Evolutionary conservation across 1,140 invertebrate genomes (phyloP), one percentile per base, ranked within the genome.

Genomic region (Macrotrachela quadricornifera): DNA sequence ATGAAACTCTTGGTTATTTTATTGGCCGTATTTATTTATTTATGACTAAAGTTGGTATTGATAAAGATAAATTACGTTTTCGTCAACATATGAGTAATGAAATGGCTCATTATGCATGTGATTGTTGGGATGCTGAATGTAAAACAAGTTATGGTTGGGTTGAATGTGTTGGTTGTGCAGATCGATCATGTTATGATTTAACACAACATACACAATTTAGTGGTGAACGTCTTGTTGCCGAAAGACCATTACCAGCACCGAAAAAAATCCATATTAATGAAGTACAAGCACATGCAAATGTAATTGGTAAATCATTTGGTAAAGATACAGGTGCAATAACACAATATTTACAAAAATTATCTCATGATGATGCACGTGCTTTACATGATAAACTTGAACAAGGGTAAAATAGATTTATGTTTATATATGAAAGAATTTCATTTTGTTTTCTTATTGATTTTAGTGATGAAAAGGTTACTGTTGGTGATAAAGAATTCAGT

Each of bases 51-150:
- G 78, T 88, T 57, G 94, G 94, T 47, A 78, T 99, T 49, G 80
- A 91, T 68, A 71, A 78, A 0, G 77, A 78, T 16, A 81, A 80
- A 63, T 65, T 99, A 30, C 76, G 94, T 17, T 99, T 99, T 71
- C 76, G 94, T 44, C 92, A 99, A 65, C 94, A 99, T 63, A 86
- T 99, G 83, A 75, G 78, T 52, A 97, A 97, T 73, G 94, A 99
- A 74, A 99, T 99, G 91, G 94, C 94, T 61, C 94, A 99, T 73
- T 99, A 99, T 73, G 94, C 94, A 14, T 83, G 84, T 70, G 92
- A 97, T 65, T 96, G 91, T 63, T 97, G 91, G 91, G 91, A 97
- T 76, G 88, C 88, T 6, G 90, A 96, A 68, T 83, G 81, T 62
- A 75, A 91, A 9, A 91, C 88, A 14, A 91, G 86, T 53, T 90